A percentile compares a stretch with the other conserved stretches of the same genome.
Conservation (phyloP, 2,113 vertebrate species). For the Lichenostomus cassidix region DNA sequence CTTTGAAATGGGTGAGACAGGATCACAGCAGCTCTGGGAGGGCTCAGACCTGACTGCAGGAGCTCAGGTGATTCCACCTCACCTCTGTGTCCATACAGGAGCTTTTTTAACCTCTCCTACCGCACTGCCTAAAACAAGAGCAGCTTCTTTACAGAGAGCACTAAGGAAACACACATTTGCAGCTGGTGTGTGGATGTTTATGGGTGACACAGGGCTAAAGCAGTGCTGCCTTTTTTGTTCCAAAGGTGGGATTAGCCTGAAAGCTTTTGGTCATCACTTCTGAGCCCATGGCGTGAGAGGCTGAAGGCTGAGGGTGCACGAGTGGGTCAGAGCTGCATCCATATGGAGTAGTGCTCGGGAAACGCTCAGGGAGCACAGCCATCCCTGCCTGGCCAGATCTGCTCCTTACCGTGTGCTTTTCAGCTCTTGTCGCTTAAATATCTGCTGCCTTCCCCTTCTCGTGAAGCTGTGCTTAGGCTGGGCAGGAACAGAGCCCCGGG, state of each 20-base stretch:
- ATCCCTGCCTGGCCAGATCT: fast-evolving
- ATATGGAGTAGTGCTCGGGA: fast-evolving
- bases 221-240: neutral
- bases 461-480: fast-evolving
- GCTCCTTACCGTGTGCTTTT: neutral
- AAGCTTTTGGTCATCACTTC: neutral
- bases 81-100: neutral
- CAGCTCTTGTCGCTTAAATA: neutral
- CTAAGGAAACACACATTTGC: neutral
- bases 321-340: neutral
- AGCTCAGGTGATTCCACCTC: neutral
- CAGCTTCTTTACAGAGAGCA: neutral
- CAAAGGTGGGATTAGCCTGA: neutral
- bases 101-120: neutral
- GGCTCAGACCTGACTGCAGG: neutral
- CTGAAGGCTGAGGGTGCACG: neutral
- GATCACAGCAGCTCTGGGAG: neutral
- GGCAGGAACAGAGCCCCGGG: neutral
- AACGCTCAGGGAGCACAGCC: fast-evolving
- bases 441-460: neutral
- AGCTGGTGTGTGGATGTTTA: no score
- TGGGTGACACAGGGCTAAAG: neutral
- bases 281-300: fast-evolving
- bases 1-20: neutral
- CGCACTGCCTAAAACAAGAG: neutral